Conservation (phyloP, 1,140 invertebrate genomes). For the Carposina sasakii region DNA sequence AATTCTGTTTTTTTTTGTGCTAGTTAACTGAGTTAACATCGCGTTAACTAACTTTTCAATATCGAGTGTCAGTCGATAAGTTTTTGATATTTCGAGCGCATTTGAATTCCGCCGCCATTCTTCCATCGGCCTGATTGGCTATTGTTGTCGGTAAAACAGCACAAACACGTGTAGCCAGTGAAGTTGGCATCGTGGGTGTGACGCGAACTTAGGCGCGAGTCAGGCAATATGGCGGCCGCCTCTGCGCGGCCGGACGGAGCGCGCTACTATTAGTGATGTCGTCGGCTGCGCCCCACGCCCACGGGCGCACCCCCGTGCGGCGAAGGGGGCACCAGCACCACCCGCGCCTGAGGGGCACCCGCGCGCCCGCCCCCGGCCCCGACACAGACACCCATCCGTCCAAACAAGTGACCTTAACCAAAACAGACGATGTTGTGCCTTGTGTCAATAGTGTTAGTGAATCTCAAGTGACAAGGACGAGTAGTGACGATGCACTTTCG, state of each 20-base stretch:
- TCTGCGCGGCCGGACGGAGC: slow-evolving; percentile 74
- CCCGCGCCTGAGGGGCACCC: slow-evolving; percentile 73
- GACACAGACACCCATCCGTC: slow-evolving; percentile 72
- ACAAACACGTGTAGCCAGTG: slow-evolving; percentile 38
- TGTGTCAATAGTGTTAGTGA: slow-evolving; percentile 71
- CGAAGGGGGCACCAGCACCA: slow-evolving; percentile 87
- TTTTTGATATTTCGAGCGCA: too few species aligned
- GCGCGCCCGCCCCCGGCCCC: slow-evolving; percentile 64
- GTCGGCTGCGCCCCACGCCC: slow-evolving; percentile 74
- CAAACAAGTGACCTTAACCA: slow-evolving; percentile 74
- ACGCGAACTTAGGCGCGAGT: slow-evolving; percentile 44
- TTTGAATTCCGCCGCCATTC: slow-evolving; percentile 44
- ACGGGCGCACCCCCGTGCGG: slow-evolving; percentile 74
- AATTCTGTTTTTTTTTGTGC: too few species aligned
- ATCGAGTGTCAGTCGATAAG: too few species aligned
- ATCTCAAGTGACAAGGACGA: slow-evolving; percentile 71
- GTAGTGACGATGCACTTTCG: slow-evolving; percentile 71
- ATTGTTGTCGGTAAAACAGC: slow-evolving; percentile 64
- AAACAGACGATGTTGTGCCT: slow-evolving; percentile 70
- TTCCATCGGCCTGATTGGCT: too few species aligned
- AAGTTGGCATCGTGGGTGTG: slow-evolving; percentile 63
- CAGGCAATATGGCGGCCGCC: slow-evolving; percentile 70
- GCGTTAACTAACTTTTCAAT: too few species aligned
- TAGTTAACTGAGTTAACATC: too few species aligned
- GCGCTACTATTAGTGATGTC: slow-evolving; percentile 63